Percentiles rank a stretch among this genome's conserved stretches.
phyloP scores from a whole-genome alignment of 2,888 invertebrate species.

The Parnassius orleans region DNA sequence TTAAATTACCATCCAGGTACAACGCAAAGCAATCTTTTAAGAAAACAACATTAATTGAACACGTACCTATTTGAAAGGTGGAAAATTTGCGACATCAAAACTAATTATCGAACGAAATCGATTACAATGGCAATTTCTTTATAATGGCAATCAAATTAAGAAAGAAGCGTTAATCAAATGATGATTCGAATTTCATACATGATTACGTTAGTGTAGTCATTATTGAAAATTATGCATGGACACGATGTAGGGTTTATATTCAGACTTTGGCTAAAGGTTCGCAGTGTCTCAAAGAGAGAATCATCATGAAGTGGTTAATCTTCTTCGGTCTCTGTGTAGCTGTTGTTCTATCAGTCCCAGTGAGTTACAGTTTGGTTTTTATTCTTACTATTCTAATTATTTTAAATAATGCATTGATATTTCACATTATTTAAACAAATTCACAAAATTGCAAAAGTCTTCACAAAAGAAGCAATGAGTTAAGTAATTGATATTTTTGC shows the following conservation, averaged over 20 bases:
- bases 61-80: no score
- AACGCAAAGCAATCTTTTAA: no score
- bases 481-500: no score
- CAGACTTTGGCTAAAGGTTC: neutral
- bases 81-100: neutral
- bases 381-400: slow-evolving; percentile 1
- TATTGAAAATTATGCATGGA: slow-evolving; percentile 13
- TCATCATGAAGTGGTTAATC: slow-evolving; percentile 20
- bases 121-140: slow-evolving; percentile 1
- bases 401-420: no score
- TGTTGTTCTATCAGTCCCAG: slow-evolving; percentile 14
- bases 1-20: no score
- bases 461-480: no score
- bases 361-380: slow-evolving; percentile 2
- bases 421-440: no score
- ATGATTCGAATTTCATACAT: slow-evolving; percentile 11
- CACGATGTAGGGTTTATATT: slow-evolving; percentile 1
- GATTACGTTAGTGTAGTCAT: slow-evolving; percentile 15
- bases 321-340: slow-evolving; percentile 21
- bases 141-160: slow-evolving; percentile 5
- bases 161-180: slow-evolving; percentile 4
- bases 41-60: no score
- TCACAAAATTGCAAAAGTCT: no score
- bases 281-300: slow-evolving; percentile 9
- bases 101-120: slow-evolving; percentile 2